phyloP scores from a whole-genome alignment of 2,113 vertebrate genomes.

The Notarius quadriscutis region DNA sequence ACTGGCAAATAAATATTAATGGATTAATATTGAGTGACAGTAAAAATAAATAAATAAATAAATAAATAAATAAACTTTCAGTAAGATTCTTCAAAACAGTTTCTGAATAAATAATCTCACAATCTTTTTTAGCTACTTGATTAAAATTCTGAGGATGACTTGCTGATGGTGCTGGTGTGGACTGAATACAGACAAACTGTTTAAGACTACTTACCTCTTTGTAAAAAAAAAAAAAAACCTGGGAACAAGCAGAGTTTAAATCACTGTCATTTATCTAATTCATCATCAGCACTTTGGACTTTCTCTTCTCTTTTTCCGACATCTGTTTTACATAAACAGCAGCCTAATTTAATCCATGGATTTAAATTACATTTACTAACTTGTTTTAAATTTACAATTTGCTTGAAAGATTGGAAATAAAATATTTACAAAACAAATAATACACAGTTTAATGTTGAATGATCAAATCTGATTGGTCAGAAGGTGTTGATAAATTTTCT shows the following conservation, averaged over 20 bases:
- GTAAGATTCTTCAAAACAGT: background rate
- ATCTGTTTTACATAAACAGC: background rate
- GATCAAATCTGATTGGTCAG: background rate
- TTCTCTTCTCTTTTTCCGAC: background rate
- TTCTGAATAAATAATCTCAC: background rate
- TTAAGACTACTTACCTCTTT: background rate
- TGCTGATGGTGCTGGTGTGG: background rate
- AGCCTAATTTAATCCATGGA: background rate
- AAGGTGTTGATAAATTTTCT: background rate
- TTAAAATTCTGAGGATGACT: constrained; percentile 11
- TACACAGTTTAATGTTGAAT: background rate
- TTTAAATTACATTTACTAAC: background rate
- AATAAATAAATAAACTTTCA: background rate
- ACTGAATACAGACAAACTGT: constrained; percentile 1
- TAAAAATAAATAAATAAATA: background rate
- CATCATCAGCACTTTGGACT: background rate
- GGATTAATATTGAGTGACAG: background rate
- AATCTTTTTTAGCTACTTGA: background rate
- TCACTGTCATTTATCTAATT: background rate
- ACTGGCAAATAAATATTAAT: background rate
- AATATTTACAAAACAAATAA: background rate
- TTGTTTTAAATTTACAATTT: background rate
- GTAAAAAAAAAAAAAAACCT: background rate
- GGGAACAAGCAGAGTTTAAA: background rate
- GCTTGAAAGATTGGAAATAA: background rate